Evolutionary conservation across 2,888 invertebrate genomes (phyloP).

Genomic region (Acronicta psi): DNA sequence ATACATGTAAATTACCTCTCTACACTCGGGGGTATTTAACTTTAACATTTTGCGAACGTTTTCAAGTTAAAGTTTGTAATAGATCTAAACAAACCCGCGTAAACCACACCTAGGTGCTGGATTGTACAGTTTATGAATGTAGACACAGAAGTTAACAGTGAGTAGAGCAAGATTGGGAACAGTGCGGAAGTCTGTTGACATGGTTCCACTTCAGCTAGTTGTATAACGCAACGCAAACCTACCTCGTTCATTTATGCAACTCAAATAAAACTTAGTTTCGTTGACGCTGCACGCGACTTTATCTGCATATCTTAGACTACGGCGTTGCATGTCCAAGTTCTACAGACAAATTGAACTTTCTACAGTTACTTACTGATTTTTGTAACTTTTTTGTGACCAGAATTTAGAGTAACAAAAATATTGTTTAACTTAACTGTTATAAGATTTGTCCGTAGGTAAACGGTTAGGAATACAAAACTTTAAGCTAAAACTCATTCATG

Average conservation of each 20-base stretch:
- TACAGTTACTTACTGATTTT: conserved; percentile 41
- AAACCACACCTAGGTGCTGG: conserved; percentile 8
- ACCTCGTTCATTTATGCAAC: conserved; percentile 65
- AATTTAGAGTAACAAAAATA: too few relatives aligned
- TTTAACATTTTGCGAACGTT: conserved; percentile 37
- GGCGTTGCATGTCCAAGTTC: conserved; percentile 59
- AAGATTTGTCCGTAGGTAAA: too few relatives aligned
- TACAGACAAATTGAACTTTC: conserved; percentile 52
- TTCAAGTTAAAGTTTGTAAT: conserved; percentile 35
- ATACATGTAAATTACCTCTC: conserved; percentile 39
- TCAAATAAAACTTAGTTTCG: conserved; percentile 70
- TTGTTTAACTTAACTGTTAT: too few relatives aligned
- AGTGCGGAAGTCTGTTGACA: conserved; percentile 56
- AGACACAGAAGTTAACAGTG: conserved; percentile 28
- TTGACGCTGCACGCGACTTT: conserved; percentile 63
- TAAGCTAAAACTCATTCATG: too few relatives aligned
- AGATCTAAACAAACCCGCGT: conserved; percentile 9
- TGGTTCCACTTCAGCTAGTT: conserved; percentile 53
- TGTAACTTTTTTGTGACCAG: conserved; percentile 23
- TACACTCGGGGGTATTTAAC: conserved; percentile 34
- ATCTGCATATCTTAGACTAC: conserved; percentile 59
- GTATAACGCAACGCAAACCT: conserved; percentile 56
- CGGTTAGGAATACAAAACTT: too few relatives aligned
- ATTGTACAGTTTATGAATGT: conserved; percentile 21
- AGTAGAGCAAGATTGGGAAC: conserved; percentile 39